Percentiles rank a stretch among this genome's conserved stretches.
These are phyloP conservation scores for Clostera curtula DNA, from an alignment of 2,888 invertebrate genomes.

Conservation along the genomic window DNA sequence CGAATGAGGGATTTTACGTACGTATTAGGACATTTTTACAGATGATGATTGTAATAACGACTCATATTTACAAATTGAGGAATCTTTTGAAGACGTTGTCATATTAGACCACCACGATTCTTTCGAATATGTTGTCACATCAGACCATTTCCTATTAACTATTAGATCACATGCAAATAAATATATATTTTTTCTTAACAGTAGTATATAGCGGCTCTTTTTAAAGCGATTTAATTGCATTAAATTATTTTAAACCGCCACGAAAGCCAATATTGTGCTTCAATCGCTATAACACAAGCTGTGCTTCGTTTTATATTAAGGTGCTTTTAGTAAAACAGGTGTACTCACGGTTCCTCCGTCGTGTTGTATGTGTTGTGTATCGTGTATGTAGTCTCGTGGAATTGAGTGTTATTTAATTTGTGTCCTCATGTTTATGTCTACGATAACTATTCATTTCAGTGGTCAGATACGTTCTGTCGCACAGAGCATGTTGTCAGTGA, in stretches of 20 bases:
- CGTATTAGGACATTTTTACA: too few relatives aligned
- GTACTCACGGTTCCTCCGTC: constrained; percentile 61
- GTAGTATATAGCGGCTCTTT: too few relatives aligned
- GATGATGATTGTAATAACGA: too few relatives aligned
- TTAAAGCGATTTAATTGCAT: constrained; percentile 14
- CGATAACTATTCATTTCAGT: constrained; percentile 8
- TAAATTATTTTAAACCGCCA: constrained; percentile 10
- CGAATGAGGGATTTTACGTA: too few relatives aligned
- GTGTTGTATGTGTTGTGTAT: constrained; percentile 39
- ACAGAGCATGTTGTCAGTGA: too few relatives aligned
- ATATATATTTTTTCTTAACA: too few relatives aligned
- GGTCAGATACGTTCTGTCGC: constrained; percentile 3
- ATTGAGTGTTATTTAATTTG: not conserved
- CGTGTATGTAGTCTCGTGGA: constrained; percentile 56
- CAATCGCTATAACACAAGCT: constrained; percentile 30
- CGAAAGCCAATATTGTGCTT: constrained; percentile 19
- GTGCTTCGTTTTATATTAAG: constrained; percentile 31
- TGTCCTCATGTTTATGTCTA: constrained; percentile 2
- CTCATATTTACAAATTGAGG: too few relatives aligned
- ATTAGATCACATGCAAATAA: too few relatives aligned
- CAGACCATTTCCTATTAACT: too few relatives aligned
- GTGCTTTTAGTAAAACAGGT: constrained; percentile 30
- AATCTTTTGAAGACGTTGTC: too few relatives aligned
- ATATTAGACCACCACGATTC: too few relatives aligned
- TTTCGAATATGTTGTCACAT: too few relatives aligned